Evolutionary conservation across 2,797 vertebrate genomes (phyloP), one percentile per base, ranked within the genome.

Genomic region (Bucorvus abyssinicus): DNA sequence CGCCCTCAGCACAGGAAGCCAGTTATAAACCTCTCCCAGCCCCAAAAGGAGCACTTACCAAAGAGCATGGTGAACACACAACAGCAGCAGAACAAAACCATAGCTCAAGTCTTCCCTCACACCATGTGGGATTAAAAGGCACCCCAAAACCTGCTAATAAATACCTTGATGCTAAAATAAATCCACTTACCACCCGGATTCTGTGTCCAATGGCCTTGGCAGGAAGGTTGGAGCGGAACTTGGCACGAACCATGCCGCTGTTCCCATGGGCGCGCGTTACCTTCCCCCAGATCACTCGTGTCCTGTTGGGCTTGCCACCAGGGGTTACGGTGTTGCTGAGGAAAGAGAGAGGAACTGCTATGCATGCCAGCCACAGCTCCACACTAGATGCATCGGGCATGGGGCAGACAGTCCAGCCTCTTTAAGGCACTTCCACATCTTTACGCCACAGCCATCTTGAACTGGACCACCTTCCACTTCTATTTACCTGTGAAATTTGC

Each of bases 181-280:
- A 56, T 9, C 2, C 29, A 71, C 98, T 98, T 88, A 99, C 99
- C 98, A 99, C 99, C 94, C 99, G 97, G 97, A 99, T 98, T 79
- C 99, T 97, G 98, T 99, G 99, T 95, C 99, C 99, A 29, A 99
- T 99, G 88, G 99, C 99, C 91, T 99, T 99, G 15, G 99, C 98
- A 4, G 99, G 99, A 92, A 99, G 98, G 98, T 99, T 99, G 98
- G 98, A 99, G 94, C 97, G 98, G 98, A 99, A 99, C 97, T 99
- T 99, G 44, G 99, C 99, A 4, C 99, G 98, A 80, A 99, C 99
- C 99, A 99, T 99, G 64, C 99, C 99, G 26, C 99, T 99, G 98
- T 98, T 99, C 4, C 99, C 99, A 47, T 99, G 99, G 27, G 99
- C 98, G 0, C 99, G 98, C 2, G 98, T 99, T 90, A 99, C 99